Conservation (phyloP, 2,113 vertebrate species). For the Thunnus thynnus region DNA sequence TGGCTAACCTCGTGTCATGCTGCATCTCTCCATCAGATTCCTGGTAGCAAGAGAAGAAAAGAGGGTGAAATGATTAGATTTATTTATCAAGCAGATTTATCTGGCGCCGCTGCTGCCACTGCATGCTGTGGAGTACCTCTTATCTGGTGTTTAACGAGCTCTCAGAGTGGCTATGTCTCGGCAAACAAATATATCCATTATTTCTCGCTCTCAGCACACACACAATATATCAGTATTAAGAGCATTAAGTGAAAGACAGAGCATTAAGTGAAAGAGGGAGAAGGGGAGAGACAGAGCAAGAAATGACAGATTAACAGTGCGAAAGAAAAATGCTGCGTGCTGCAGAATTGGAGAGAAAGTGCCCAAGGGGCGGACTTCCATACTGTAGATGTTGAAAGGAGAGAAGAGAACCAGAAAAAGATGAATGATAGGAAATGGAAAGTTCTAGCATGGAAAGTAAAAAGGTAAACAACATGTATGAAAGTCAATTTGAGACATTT, state of each 20-base stretch:
- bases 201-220: slow-evolving; percentile 48
- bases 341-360: slow-evolving; percentile 77
- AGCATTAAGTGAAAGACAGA: slow-evolving; percentile 50
- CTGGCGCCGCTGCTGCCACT: slow-evolving; percentile 35
- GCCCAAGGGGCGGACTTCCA: slow-evolving; percentile 78
- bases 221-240: slow-evolving; percentile 54
- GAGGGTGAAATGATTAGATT: slow-evolving; percentile 65
- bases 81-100: slow-evolving; percentile 78
- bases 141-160: slow-evolving; percentile 76
- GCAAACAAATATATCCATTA: slow-evolving; percentile 78
- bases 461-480: neutral
- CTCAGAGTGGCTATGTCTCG: slow-evolving; percentile 62
- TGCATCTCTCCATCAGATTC: slow-evolving; percentile 74
- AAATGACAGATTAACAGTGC: slow-evolving; percentile 78
- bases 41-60: slow-evolving; percentile 68
- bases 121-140: slow-evolving; percentile 63
- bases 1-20: slow-evolving; percentile 75
- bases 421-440: slow-evolving; percentile 61
- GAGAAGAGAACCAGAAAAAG: slow-evolving; percentile 32
- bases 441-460: slow-evolving; percentile 2
- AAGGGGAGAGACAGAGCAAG: slow-evolving; percentile 39
- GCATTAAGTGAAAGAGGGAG: slow-evolving; percentile 3
- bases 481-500: neutral
- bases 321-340: slow-evolving; percentile 76
- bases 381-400: slow-evolving; percentile 18